Conservation (phyloP, 2,113 vertebrate genomes). For the Chiloscyllium plagiosum region DNA sequence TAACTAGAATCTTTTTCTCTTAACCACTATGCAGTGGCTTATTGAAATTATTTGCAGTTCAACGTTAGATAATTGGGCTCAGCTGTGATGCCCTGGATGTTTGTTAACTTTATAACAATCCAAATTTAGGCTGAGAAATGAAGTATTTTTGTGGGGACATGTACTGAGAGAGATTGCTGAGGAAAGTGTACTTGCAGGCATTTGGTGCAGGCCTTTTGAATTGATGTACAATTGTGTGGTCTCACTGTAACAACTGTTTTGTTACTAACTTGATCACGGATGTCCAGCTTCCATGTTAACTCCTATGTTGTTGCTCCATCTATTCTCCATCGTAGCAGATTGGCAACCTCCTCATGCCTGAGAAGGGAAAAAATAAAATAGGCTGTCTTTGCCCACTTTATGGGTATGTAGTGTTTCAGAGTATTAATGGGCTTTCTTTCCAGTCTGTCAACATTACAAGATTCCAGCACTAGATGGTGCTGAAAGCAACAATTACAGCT, state of each 20-base stretch:
- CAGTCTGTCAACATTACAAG: neutral
- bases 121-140: neutral
- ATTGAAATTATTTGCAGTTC: neutral
- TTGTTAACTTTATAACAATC: neutral
- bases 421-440: neutral
- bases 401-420: neutral
- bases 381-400: neutral
- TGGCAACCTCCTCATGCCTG: too few relatives aligned
- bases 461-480: slow-evolving; percentile 27
- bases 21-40: neutral
- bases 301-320: neutral
- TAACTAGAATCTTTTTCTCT: neutral
- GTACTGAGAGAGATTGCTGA: neutral
- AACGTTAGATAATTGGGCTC: neutral
- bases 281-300: neutral
- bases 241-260: neutral
- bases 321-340: neutral
- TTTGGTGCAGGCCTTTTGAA: neutral
- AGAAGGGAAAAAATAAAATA: neutral
- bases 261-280: too few relatives aligned
- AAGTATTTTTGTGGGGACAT: neutral
- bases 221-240: neutral
- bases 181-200: neutral
- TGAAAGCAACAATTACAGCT: neutral
- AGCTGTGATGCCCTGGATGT: neutral